Conservation (phyloP, 2,113 vertebrate genomes). For the Colinus virginianus region DNA sequence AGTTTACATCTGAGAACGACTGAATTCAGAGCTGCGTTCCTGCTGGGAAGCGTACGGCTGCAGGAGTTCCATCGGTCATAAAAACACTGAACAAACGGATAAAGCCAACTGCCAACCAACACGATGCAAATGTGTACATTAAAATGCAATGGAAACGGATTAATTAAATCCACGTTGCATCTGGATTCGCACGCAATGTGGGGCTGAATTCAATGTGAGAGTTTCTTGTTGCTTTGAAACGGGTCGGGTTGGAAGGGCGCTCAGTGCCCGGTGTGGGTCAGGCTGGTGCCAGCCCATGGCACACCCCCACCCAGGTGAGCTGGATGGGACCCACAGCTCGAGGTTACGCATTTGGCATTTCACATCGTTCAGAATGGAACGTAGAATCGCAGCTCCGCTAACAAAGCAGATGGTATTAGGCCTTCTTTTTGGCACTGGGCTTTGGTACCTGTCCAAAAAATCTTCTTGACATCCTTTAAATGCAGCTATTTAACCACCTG, state of each 20-base stretch:
- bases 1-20: conserved; percentile 23
- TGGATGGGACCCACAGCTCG: conserved; percentile 33
- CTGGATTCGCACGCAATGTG: conserved; percentile 52
- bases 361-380: not conserved
- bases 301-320: not conserved
- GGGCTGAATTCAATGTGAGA: conserved; percentile 27
- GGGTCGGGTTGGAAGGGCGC: not conserved
- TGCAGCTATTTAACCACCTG: conserved; percentile 75
- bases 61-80: conserved; percentile 27
- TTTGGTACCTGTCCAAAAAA: conserved; percentile 78
- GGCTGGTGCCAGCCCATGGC: not conserved
- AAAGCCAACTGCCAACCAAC: conserved; percentile 55
- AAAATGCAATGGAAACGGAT: conserved; percentile 64
- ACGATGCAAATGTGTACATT: conserved; percentile 66
- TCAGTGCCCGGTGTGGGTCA: not conserved
- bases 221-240: not conserved
- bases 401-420: conserved; percentile 74
- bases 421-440: conserved; percentile 69
- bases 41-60: not conserved
- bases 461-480: conserved; percentile 77
- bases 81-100: conserved; percentile 63
- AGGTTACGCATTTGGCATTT: conserved; percentile 29
- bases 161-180: conserved; percentile 62
- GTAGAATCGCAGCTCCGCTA: conserved; percentile 36
- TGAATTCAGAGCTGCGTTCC: conserved; percentile 48